phyloP scores from a whole-genome alignment of 1,140 invertebrate species.

The Helicoverpa armigera region DNA sequence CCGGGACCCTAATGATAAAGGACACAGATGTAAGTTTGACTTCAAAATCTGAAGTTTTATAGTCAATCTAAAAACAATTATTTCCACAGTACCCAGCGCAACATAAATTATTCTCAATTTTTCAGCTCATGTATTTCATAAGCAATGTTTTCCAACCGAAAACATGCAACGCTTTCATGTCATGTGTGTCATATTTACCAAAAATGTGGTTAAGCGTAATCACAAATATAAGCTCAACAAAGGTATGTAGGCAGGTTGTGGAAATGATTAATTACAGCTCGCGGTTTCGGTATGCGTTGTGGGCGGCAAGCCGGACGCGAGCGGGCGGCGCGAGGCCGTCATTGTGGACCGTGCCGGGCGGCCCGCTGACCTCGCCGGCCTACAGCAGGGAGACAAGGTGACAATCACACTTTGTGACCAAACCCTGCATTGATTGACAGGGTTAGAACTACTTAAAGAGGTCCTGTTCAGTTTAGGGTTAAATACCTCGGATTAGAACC shows the following conservation, averaged over 20 bases:
- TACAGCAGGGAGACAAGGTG: constrained; percentile 95
- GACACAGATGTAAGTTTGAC: constrained; percentile 92
- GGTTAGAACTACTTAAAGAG: too few species aligned
- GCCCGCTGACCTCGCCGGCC: constrained; percentile 94
- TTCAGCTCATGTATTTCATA: too few species aligned
- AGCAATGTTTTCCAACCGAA: too few species aligned
- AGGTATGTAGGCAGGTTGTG: constrained; percentile 9
- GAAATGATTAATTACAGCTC: constrained; percentile 86
- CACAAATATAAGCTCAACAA: constrained; percentile 13
- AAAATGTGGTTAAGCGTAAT: constrained; percentile 33
- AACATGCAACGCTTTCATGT: constrained; percentile 20
- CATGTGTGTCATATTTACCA: constrained; percentile 5
- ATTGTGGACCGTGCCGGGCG: constrained; percentile 96
- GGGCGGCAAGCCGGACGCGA: constrained; percentile 94
- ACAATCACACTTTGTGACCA: constrained; percentile 8
- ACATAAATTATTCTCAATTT: too few species aligned
- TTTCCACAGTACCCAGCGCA: too few species aligned
- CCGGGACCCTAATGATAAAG: constrained; percentile 94
- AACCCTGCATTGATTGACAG: not conserved
- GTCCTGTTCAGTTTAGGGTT: too few species aligned
- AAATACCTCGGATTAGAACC: too few species aligned
- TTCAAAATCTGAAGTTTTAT: not conserved
- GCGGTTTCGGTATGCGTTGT: constrained; percentile 97
- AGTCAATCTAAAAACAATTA: not conserved
- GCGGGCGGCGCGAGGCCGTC: constrained; percentile 95